Evolutionary conservation across 1,140 invertebrate species (phyloP), one percentile per base, ranked within the genome.

Genomic region (Brachionus asplanchnoidis): DNA sequence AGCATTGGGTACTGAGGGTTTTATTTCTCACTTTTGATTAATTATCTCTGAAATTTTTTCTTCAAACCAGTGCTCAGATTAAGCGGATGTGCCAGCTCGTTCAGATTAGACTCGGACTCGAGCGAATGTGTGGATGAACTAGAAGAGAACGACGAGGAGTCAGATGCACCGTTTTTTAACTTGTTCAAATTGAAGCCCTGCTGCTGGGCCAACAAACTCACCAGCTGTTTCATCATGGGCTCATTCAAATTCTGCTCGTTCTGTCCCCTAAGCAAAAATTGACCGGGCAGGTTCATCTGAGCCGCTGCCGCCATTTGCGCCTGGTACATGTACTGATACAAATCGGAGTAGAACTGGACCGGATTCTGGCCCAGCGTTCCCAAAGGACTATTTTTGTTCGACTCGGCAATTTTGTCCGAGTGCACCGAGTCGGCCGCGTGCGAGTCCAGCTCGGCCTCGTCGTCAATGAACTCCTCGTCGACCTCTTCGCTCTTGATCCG

Each of bases 301-400:
- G 73, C 73, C 20, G 73, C 73, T 36, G 73, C 73, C 4, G 42
- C 42, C 42, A 77, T 77, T 77, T 77, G 73, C 9, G 73, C 73
- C 20, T 46, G 44, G 28, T 77, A 77, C 73, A 77, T 77, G 32
- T 77, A 77, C 26, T 77, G 73, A 14, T 77, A 77, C 40, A 77
- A 77, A 77, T 77, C 73, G 20, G 73, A 50, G 26, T 77, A 77
- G 42, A 77, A 77, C 20, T 77, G 73, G n/a, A 77, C 73, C 46
- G 73, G 73, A 50, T 73, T 73, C 12, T 73, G 68, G 17, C 36
- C 36, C 8, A 73, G 36, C 32, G 68, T 40, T 9, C 36, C 32
- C 42, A 77, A 26, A 12, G 40, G 9, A 77, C 26, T 50, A 20
- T 46, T 46, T 50, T 77, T 77, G 50, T 77, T 77, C 26, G 17